phyloP scores from a whole-genome alignment of 2,113 vertebrate species.

The Sylvia atricapilla region DNA sequence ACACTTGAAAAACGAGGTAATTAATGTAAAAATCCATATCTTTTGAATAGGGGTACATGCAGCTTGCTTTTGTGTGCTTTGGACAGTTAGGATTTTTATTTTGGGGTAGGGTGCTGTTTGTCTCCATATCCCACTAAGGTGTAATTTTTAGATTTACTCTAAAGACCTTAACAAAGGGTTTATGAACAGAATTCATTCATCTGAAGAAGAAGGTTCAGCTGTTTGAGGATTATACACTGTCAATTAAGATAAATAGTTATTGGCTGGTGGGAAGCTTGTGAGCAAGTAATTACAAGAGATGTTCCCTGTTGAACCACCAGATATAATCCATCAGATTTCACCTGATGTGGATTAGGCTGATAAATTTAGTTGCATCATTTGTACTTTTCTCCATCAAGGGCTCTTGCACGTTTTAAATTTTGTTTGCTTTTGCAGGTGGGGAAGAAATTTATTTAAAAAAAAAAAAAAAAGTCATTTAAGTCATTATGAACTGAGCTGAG shows the following conservation, averaged over 20 bases:
- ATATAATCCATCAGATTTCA: background rate
- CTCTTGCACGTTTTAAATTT: background rate
- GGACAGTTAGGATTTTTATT: background rate
- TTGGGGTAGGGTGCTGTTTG: background rate
- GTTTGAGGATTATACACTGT: background rate
- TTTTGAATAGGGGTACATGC: background rate
- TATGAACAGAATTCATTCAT: background rate
- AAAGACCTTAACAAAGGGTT: background rate
- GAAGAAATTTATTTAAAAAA: too few relatives aligned
- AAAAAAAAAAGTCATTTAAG: background rate
- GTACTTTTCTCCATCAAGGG: background rate
- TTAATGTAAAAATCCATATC: background rate
- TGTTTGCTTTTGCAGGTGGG: background rate
- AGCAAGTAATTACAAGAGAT: slow-evolving; percentile 14
- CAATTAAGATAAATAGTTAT: slow-evolving; percentile 5
- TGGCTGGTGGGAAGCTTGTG: background rate
- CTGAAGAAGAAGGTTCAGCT: background rate
- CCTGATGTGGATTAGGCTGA: background rate
- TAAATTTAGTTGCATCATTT: background rate
- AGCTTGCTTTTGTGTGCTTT: background rate
- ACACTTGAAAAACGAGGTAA: background rate
- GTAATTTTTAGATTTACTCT: background rate
- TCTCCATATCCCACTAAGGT: background rate
- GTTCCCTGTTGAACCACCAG: background rate
- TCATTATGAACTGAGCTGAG: background rate